Conservation (phyloP, 2,888 invertebrate genomes). For the Protophormia terraenovae region DNA sequence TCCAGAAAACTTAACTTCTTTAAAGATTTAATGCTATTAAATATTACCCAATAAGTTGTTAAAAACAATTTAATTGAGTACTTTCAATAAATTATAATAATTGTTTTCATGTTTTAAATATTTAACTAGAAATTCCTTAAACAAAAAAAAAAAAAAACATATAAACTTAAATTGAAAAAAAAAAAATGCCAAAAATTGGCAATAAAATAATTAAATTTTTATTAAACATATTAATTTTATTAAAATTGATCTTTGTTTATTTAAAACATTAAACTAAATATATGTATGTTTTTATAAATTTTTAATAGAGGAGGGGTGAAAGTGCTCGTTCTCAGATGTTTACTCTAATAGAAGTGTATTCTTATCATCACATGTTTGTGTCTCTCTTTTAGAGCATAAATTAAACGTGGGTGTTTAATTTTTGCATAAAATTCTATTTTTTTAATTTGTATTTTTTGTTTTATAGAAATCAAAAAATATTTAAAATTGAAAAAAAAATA, state of each 20-base stretch:
- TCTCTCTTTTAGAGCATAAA: neutral
- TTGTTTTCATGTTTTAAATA: neutral
- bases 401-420: conserved; percentile 6
- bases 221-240: neutral
- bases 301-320: neutral
- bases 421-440: conserved; percentile 25
- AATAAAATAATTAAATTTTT: conserved; percentile 37
- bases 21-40: too few relatives aligned
- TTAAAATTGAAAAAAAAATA: neutral
- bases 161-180: neutral
- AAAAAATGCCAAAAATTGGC: conserved; percentile 20
- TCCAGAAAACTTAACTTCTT: too few relatives aligned
- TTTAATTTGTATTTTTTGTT: conserved; percentile 1
- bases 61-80: neutral
- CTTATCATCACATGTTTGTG: neutral
- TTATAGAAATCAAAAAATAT: conserved; percentile 30
- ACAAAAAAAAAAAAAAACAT: conserved; percentile 1
- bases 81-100: neutral
- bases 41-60: too few relatives aligned
- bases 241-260: neutral
- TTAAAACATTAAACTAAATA: neutral
- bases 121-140: neutral
- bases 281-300: neutral
- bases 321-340: neutral
- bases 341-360: neutral